phyloP scores from a whole-genome alignment of 2,113 vertebrate species.

The Lepus timidus region DNA sequence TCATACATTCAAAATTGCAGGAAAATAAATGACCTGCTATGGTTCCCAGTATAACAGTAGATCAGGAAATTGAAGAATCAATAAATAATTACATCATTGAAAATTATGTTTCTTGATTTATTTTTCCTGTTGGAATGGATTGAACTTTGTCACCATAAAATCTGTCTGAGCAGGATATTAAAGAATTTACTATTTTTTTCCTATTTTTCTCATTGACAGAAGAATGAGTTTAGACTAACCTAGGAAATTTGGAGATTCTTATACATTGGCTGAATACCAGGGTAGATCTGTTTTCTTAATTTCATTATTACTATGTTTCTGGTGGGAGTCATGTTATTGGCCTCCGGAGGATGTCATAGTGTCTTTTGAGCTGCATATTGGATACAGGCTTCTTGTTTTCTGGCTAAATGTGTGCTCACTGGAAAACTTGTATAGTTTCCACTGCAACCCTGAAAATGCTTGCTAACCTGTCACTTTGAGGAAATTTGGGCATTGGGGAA shows the following conservation, averaged over 20 bases:
- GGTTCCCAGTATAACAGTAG: neutral
- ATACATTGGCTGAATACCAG: neutral
- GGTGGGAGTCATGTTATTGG: neutral
- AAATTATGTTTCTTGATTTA: slow-evolving; percentile 4
- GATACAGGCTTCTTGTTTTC: neutral
- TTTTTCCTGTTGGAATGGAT: slow-evolving; percentile 48
- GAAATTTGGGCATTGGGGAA: neutral
- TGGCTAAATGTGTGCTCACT: neutral
- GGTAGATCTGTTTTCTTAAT: neutral
- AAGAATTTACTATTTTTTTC: slow-evolving; percentile 11
- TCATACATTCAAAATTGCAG: neutral
- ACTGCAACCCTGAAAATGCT: neutral
- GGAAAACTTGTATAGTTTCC: neutral
- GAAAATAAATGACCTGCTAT: slow-evolving; percentile 6
- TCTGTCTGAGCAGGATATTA: neutral
- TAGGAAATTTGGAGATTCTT: slow-evolving; percentile 32
- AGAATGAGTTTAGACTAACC: neutral
- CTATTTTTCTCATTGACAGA: neutral
- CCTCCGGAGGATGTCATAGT: neutral
- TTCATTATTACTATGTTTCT: slow-evolving; percentile 20
- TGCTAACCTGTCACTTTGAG: neutral
- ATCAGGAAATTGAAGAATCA: slow-evolving; percentile 52
- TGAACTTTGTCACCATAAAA: neutral
- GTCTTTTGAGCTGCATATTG: neutral
- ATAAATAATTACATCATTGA: slow-evolving; percentile 42